phyloP scores from a whole-genome alignment of 2,113 vertebrate genomes.

The Anguilla rostrata region DNA sequence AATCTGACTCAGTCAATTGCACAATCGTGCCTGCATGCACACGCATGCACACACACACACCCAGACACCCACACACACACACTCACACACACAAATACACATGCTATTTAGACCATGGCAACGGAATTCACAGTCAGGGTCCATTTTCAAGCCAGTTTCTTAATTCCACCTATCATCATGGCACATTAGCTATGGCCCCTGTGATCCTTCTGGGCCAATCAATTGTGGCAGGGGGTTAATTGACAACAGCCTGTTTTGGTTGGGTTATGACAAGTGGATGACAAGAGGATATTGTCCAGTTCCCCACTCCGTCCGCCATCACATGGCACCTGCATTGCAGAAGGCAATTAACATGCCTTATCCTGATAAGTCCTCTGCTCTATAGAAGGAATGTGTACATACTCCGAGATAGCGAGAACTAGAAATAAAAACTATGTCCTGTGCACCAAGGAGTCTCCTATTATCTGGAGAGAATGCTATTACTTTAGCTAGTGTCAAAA shows the following conservation, averaged over 20 bases:
- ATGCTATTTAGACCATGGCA: not conserved
- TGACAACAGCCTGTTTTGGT: conserved; percentile 40
- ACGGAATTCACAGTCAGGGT: conserved; percentile 34
- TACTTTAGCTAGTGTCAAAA: not conserved
- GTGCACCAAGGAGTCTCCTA: not conserved
- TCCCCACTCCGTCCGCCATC: conserved; percentile 12
- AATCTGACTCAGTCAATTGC: too few relatives aligned
- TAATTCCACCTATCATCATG: conserved; percentile 36
- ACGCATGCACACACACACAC: not conserved
- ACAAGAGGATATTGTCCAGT: conserved; percentile 46
- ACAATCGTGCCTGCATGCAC: too few relatives aligned
- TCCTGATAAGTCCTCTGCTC: conserved; percentile 13
- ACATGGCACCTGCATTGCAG: not conserved
- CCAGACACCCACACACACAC: conserved; percentile 12
- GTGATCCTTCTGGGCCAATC: conserved; percentile 41
- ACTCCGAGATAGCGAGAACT: conserved; percentile 42
- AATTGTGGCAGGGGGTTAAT: conserved; percentile 49
- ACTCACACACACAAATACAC: not conserved
- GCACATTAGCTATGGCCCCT: conserved; percentile 16
- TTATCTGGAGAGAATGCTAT: not conserved
- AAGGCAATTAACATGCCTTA: conserved; percentile 19
- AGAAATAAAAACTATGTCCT: conserved; percentile 38
- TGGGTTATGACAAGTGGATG: conserved; percentile 42
- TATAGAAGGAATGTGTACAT: conserved; percentile 14
- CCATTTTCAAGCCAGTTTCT: conserved; percentile 38